Evolutionary conservation across 2,113 vertebrate species (phyloP), one percentile per base, ranked within the genome.

Genomic region (Morone chrysops): DNA sequence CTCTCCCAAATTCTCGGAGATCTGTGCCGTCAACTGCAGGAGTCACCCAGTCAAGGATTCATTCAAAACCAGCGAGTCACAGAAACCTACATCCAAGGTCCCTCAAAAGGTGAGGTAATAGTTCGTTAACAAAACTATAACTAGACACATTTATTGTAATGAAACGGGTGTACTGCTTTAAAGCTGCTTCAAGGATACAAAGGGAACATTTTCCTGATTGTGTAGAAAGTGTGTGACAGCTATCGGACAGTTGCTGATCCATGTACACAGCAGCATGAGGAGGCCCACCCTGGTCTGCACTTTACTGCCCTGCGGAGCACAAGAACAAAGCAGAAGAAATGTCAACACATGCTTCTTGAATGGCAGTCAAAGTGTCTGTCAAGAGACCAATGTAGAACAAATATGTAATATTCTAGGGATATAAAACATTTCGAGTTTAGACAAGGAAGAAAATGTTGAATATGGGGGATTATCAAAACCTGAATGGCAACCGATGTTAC

Each of bases 151-250:
- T 17, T 36, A 13, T 16, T 51, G 14, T 22, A 6, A 60, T 40
- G 8, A 20, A 20, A 36, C 1, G 9, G 4, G 45, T n/a, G 10
- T 20, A 50, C 1, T 5, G 59, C 5, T 22, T 14, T 14, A 10
- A 25, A 43, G 16, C 38, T 45, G 40, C 20, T 66, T 73, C 2
- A 96, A 99, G 97, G 98, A 99, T 99, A 99, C 98, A 78, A 99
- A 99, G 65, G 98, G 98, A 71, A 99, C 94, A 43, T 99, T 99
- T 89, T 97, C 96, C 80, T 97, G 96, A 66, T 99, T 99, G 95
- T 99, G 98, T 66, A 99, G 97, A 91, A 99, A 99, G 92, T 99
- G 97, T 1, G 97, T 98, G 87, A 99, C 98, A 1, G 98, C 98
- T 53, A 99, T 99, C 0, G 98, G 97, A 90, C 98, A 99, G 95